Conservation (phyloP, 2,888 invertebrate species). For the Spilosoma lubricipeda region DNA sequence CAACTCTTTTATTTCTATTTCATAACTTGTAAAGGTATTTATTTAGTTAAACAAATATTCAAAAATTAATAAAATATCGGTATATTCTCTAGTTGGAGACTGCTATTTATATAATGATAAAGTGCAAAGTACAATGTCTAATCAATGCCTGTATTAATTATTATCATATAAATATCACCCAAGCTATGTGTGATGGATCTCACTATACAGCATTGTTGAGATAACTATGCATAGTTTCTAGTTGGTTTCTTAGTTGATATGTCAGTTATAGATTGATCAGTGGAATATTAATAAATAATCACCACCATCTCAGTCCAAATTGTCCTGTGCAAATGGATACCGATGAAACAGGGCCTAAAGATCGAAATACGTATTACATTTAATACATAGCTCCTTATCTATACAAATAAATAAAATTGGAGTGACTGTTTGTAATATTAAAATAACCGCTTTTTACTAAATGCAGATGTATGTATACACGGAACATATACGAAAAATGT, state of each 20-base stretch:
- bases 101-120: slow-evolving; percentile 29
- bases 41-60: neutral
- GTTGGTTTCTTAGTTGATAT: neutral
- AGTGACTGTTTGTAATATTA: no score
- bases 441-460: no score
- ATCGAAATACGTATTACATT: neutral
- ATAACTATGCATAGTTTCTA: neutral
- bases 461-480: no score
- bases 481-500: no score
- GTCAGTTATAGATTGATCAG: neutral
- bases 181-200: neutral
- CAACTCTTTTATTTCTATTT: no score
- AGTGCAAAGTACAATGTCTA: slow-evolving; percentile 46
- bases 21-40: no score
- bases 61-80: neutral
- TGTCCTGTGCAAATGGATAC: neutral
- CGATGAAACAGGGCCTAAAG: no score
- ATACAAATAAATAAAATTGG: no score
- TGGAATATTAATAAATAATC: neutral
- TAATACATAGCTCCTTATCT: neutral
- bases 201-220: neutral
- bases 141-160: slow-evolving; percentile 26
- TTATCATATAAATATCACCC: neutral
- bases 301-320: neutral
- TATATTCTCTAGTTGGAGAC: neutral